Percentiles rank a stretch among this genome's conserved stretches.
phyloP scores from a whole-genome alignment of 30 jellyfish, hydroid and myxozoan genomes.

The Hydra vulgaris region DNA sequence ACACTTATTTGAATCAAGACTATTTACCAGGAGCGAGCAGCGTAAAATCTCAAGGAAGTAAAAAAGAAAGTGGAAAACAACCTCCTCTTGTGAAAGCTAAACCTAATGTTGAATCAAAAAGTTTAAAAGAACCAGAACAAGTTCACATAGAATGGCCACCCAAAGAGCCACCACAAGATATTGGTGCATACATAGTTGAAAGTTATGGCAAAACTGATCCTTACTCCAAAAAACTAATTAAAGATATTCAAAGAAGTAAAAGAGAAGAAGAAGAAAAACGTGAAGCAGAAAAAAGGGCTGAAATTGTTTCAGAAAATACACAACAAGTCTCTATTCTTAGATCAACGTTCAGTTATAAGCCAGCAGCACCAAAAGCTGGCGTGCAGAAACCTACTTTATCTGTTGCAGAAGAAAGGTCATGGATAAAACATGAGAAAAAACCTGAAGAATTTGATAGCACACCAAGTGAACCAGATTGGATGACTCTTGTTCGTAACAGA shows the following conservation, averaged over 20 bases:
- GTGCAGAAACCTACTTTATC: constrained; percentile 53
- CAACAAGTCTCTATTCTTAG: constrained; percentile 62
- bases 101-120: constrained; percentile 6
- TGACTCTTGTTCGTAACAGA: constrained; percentile 69
- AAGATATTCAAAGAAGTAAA: constrained; percentile 39
- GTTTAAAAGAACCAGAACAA: constrained; percentile 12
- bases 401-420: constrained; percentile 44
- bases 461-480: constrained; percentile 87
- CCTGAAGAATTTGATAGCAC: constrained; percentile 72
- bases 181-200: constrained; percentile 82
- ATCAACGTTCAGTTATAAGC: constrained; percentile 38
- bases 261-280: constrained; percentile 47
- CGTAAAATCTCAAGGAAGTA: neutral
- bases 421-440: constrained; percentile 85
- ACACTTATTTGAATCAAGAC: constrained; percentile 17
- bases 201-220: constrained; percentile 79
- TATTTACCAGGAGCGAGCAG: neutral
- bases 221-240: constrained; percentile 37
- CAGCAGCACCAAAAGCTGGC: constrained; percentile 51
- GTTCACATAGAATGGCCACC: constrained; percentile 27
- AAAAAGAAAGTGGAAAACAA: constrained; percentile 4
- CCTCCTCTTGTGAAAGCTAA: constrained; percentile 21
- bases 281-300: constrained; percentile 39
- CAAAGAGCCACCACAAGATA: constrained; percentile 56
- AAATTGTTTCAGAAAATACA: constrained; percentile 62